Evolutionary conservation across 2,888 invertebrate species (phyloP), one percentile per base, ranked within the genome.

Genomic region (Platycheirus rosarum): DNA sequence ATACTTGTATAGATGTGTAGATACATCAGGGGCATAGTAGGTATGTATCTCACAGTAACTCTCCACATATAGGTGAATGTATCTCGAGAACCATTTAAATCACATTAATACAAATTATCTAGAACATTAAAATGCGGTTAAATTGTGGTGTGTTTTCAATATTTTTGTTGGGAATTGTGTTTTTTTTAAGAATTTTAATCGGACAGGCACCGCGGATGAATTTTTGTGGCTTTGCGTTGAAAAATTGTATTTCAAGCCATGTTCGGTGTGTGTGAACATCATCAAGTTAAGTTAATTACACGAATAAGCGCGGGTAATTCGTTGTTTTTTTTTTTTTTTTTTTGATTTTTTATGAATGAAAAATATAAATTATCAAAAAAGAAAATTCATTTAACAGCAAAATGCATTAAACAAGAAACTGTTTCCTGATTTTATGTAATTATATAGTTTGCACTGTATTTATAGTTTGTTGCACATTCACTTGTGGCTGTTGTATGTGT

Each of bases 51-150:
- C 2, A 13, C 8, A 32, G 29, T 23, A 23, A 23, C 6, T 23
- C 6, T 23, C 23, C 23, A 11, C 2, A 29, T 40, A 44, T 42
- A 60, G 60, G 60, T 65, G 48, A 40, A 49, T 55, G 35, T 73
- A 73, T 78, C 68, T 74, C 40, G 53, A 44, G 63, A 70, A 66
- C 71, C 71, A 82, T 82, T 82, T 82, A 82, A 77, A 77, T 76
- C 82, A 55, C 82, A 82, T 77, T 82, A 82, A 82, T 82, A 82
- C 70, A 82, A 82, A 82, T 82, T 77, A 82, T 82, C 82, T 68
- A 77, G 70, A 76, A 73, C 82, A 82, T 82, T 82, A 82, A 71
- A 82, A 71, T 76, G 82, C 71, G 82, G 82, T 82, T 77, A 71
- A 68, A 71, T 60, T 71, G 76, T 68, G 82, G 71, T 71, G 35